phyloP scores from a whole-genome alignment of 2,888 invertebrate species.

The Plemyria rubiginata region DNA sequence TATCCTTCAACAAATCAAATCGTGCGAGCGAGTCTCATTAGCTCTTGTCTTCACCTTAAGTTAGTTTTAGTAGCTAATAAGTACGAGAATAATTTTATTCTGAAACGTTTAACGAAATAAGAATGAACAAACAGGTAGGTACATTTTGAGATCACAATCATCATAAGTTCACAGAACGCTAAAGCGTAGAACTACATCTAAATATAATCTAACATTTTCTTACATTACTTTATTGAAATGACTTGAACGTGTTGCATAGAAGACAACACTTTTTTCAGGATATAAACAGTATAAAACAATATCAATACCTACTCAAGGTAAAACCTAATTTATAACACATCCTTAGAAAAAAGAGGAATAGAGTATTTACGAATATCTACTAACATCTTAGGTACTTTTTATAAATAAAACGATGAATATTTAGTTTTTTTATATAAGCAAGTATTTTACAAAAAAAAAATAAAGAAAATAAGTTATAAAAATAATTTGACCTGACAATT shows the following conservation, averaged over 20 bases:
- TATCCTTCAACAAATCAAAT: too few relatives aligned
- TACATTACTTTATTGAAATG: slow-evolving; percentile 1
- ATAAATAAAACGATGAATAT: neutral
- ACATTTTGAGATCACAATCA: slow-evolving; percentile 52
- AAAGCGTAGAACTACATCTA: slow-evolving; percentile 58
- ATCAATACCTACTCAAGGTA: too few relatives aligned
- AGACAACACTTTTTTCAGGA: too few relatives aligned
- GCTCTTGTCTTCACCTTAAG: too few relatives aligned
- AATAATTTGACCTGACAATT: slow-evolving; percentile 37
- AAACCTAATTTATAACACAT: too few relatives aligned
- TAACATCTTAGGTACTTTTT: neutral
- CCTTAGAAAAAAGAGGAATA: too few relatives aligned
- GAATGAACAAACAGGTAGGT: slow-evolving; percentile 18
- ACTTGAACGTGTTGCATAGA: neutral
- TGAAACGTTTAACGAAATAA: slow-evolving; percentile 13
- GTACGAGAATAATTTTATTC: neutral
- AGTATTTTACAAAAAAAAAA: neutral
- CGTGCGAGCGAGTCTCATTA: too few relatives aligned
- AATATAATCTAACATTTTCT: slow-evolving; percentile 38
- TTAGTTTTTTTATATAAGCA: too few relatives aligned
- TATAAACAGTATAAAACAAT: too few relatives aligned
- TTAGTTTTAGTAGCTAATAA: too few relatives aligned
- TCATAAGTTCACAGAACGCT: slow-evolving; percentile 64
- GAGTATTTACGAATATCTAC: too few relatives aligned
- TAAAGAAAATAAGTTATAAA: slow-evolving; percentile 36